Evolutionary conservation across 1,140 invertebrate genomes (phyloP).

Genomic region (Dermatophagoides farinae): DNA sequence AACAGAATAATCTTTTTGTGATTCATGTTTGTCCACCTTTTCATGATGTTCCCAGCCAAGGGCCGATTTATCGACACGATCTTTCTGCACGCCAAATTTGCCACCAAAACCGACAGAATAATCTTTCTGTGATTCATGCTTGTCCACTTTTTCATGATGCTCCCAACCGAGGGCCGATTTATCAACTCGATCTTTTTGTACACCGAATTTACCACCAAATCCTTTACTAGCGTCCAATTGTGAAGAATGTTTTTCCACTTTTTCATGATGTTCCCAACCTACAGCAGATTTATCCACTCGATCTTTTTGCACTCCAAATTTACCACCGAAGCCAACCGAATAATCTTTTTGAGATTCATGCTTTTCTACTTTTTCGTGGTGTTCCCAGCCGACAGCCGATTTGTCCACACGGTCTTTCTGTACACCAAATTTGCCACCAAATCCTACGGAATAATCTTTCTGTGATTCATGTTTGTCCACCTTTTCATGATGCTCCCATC

Average conservation of each 20-base stretch:
- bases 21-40: constrained; percentile 30
- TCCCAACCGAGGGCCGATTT: constrained; percentile 34
- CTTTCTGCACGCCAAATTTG: constrained; percentile 68
- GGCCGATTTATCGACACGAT: constrained; percentile 49
- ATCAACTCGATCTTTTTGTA: constrained; percentile 61
- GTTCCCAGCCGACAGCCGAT: constrained; percentile 32
- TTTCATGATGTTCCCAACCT: constrained; percentile 32
- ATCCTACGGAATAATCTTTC: constrained; percentile 45
- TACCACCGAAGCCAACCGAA: constrained; percentile 64
- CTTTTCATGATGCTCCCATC: constrained; percentile 32
- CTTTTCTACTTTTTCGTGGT: constrained; percentile 30
- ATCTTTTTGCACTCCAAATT: constrained; percentile 69
- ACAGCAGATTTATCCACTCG: constrained; percentile 45
- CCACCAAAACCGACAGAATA: constrained; percentile 68
- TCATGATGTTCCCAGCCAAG: constrained; percentile 32
- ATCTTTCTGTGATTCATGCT: constrained; percentile 29
- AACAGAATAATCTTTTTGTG: constrained; percentile 39
- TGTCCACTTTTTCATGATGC: constrained; percentile 28
- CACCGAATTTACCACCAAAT: constrained; percentile 79
- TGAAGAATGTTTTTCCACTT: constrained; percentile 30
- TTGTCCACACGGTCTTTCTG: constrained; percentile 60
- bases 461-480: constrained; percentile 18
- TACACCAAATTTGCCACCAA: constrained; percentile 79
- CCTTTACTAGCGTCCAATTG: constrained; percentile 29
- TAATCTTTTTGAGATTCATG: constrained; percentile 34